Base-by-base conservation (phyloP, 2,888 invertebrate genomes). In the Beris chalybata region DNA sequence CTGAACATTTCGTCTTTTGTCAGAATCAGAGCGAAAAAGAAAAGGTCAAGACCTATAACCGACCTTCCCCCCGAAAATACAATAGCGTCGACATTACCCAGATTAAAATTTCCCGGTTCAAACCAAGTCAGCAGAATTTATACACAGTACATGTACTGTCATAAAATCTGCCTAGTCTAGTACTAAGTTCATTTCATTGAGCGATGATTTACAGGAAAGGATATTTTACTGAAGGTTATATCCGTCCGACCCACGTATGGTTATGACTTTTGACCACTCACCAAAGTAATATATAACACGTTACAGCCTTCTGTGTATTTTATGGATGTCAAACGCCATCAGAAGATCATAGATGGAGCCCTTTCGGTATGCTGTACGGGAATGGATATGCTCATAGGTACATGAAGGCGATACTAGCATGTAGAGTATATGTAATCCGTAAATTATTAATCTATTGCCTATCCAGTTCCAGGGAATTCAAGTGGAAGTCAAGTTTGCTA, bases 291-390 rank as follows among this genome's bases (percentile, higher is more conserved):
- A 22, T 61, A 52, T 61, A 61, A 52, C 61, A 61, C 61, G 61
- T 61, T 61, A 32, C 52, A 12, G 29, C 50, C 61, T 52, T 29
- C 52, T 61, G 50, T 55, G 56, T 48, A 65, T 64, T 47, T 68
- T 63, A 68, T 61, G 48, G 67, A 67, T 67, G 67, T 65, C 65
- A 64, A 64, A 67, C 59, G 50, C 57, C 57, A 64, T 29, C 38
- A 38, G 38, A 38, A 7, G 38, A 38, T 38, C 38, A 38, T 38
- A 38, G 38, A 38, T 38, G 38, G 38, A 38, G 38, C 38, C 38
- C 38, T 38, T 38, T 38, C 38, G 38, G 22, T 22, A 22, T 22
- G 3, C 22, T 22, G 9, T 38, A 38, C 9, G 38, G 5, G 38
- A 38, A 38, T 9, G 38, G 9, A 38, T 38, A 38, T 5, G 22